Base-by-base conservation (phyloP, 2,797 vertebrate genomes). In the Lepilemur septentrionalis region DNA sequence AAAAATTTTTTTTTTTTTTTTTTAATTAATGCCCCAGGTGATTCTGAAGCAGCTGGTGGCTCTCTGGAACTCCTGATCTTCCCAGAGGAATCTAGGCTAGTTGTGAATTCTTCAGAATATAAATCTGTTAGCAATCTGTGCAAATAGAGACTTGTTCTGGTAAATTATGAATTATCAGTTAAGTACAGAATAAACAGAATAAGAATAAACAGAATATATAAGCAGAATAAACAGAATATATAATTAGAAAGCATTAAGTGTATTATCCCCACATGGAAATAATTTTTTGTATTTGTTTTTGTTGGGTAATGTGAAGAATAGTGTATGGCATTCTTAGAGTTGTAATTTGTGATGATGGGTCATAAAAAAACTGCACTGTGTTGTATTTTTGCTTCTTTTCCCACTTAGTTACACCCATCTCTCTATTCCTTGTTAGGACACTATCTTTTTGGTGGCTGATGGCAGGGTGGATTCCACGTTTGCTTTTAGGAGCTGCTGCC, bases 161-260 rank as follows among this genome's bases (percentile, higher is more conserved):
- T 97, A 96, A 97, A 94, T 97, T 97, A 97, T 97, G 83, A 97
- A 97, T 97, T 97, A 92, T 93, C 89, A 76, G 81, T 89, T 97
- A 92, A 98, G 78, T 96, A 89, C 78, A 95, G 92, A 95, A 78
- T 97, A 96, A 98, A 97, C 94, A 97, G 87, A 95, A 87, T 92
- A 17, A 38, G 38, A 38, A 38, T 38, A 38, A 38, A 38, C 38
- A 38, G 38, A 38, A 38, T 38, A 38, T 38, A 38, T 38, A 38
- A 95, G 67, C 78, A 95, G 92, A 95, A 78, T 97, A 96, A 98
- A 97, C 94, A 97, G 87, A 95, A 87, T 92, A 17, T 1, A 30
- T 80, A 92, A 63, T 91, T 89, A 97, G 95, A 88, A 97, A 82
- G 93, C 43, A 28, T 90, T 94, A 94, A 97, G 50, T 11, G 0